phyloP scores from a whole-genome alignment of 2,797 vertebrate genomes.

The Numenius phaeopus region DNA sequence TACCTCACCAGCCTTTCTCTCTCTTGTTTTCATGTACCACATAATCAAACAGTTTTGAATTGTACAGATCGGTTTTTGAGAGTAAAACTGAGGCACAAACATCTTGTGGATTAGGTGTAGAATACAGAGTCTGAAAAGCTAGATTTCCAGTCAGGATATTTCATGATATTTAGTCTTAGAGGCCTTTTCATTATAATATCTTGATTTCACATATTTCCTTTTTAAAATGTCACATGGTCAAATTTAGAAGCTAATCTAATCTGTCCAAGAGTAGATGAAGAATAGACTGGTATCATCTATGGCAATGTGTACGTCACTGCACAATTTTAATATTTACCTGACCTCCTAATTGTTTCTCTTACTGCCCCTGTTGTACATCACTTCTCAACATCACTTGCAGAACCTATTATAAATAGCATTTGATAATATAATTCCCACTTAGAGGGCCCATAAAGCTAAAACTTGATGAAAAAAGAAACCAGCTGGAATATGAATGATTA shows the following conservation, averaged over 20 bases:
- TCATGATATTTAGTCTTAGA: background rate
- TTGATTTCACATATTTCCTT: background rate
- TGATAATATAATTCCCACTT: background rate
- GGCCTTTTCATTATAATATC: background rate
- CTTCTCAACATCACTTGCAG: background rate
- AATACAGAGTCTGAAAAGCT: background rate
- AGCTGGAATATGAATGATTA: background rate
- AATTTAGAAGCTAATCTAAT: background rate
- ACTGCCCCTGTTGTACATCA: background rate
- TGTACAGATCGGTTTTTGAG: background rate
- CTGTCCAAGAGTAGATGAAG: background rate
- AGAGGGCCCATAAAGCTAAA: background rate
- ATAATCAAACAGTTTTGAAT: background rate
- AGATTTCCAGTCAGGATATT: background rate
- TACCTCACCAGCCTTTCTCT: background rate
- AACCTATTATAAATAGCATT: background rate
- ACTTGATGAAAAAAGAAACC: background rate
- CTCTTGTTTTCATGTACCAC: background rate
- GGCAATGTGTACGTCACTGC: background rate
- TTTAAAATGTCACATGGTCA: background rate
- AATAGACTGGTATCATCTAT: background rate
- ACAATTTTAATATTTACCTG: background rate
- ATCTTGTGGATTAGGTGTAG: background rate
- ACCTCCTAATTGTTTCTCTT: background rate
- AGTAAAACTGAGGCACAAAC: background rate